Evolutionary conservation across 2,888 invertebrate genomes (phyloP), one percentile per base, ranked within the genome.

Genomic region (Rhopalosiphum nymphaeae): DNA sequence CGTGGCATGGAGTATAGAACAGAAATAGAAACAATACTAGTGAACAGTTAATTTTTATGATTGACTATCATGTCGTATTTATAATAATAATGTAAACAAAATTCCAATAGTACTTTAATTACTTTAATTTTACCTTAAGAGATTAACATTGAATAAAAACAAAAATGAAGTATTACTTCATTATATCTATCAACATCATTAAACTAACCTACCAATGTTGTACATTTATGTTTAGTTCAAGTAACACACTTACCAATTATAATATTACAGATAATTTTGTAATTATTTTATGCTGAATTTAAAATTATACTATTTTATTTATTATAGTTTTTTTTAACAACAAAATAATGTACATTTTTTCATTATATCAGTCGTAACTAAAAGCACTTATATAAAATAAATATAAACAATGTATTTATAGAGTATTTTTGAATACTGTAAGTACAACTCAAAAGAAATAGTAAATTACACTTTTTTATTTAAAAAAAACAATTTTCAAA

Each of bases 141-240:
- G 3, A 16, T 67, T 36, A 36, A 67, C 36, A 78, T 36, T 78
- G 67, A 16, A 36, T 78, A 78, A 78, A 78, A 78, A 78, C 44
- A 46, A 36, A 36, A 16, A 4, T 36, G 2, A 78, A 36, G 36
- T 78, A 36, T 36, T 78, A 36, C 9, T 36, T 78, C 3, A 78
- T 0, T 78, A 36, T 36, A 78, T 21, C 36, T 16, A 78, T 78
- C 21, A 21, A 21, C 16, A 36, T n/a, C n/a, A 16, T n/a, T 16
- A 16, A 67, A 67, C 67, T 16, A 67, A 67, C 67, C 5, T n/a
- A n/a, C 67, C 67, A n/a, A 67, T 16, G 67, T 16, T 67, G n/a
- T 67, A 67, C 67, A 67, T 67, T 67, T 67, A n/a, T 67, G 16
- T n/a, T 67, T n/a, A 67, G n/a, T 67, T 67, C 67, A 67, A 67